Conservation (phyloP, 2,113 vertebrate genomes). For the Motacilla alba region DNA sequence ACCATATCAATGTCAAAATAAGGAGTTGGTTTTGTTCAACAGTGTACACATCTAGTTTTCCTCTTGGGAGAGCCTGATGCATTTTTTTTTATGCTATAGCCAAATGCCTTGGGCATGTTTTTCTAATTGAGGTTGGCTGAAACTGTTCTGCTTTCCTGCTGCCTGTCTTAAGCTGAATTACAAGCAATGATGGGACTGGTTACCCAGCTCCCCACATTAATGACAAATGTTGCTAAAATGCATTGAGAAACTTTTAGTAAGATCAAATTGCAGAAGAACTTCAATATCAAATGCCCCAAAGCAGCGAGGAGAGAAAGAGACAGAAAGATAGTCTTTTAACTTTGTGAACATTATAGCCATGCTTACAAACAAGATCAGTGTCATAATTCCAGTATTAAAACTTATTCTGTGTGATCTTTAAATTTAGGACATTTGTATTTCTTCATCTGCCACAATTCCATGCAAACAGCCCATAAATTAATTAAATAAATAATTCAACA, state of each 20-base stretch:
- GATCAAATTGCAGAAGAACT: conserved; percentile 48
- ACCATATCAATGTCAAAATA: not conserved
- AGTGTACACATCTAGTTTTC: not conserved
- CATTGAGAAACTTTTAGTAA: not conserved
- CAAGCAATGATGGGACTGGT: not conserved
- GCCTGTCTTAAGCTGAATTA: not conserved
- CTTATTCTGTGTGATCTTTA: not conserved
- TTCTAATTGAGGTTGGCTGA: conserved; percentile 7
- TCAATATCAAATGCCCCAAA: conserved; percentile 34
- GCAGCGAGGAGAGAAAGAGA: not conserved
- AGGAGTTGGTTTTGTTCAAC: not conserved
- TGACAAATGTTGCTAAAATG: conserved; percentile 31
- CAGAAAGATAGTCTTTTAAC: not conserved
- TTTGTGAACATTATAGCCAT: not conserved
- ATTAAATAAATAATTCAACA: not conserved
- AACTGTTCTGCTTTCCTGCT: not conserved
- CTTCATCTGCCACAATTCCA: not conserved
- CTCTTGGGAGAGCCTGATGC: not conserved
- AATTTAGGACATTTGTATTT: not conserved
- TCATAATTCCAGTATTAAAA: not conserved
- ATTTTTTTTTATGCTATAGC: not conserved
- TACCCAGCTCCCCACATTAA: conserved; percentile 34
- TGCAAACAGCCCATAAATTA: not conserved
- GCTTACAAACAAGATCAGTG: not conserved
- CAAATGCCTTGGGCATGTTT: not conserved